Conservation (phyloP, 2,113 vertebrate species). For the Falco punctatus region DNA sequence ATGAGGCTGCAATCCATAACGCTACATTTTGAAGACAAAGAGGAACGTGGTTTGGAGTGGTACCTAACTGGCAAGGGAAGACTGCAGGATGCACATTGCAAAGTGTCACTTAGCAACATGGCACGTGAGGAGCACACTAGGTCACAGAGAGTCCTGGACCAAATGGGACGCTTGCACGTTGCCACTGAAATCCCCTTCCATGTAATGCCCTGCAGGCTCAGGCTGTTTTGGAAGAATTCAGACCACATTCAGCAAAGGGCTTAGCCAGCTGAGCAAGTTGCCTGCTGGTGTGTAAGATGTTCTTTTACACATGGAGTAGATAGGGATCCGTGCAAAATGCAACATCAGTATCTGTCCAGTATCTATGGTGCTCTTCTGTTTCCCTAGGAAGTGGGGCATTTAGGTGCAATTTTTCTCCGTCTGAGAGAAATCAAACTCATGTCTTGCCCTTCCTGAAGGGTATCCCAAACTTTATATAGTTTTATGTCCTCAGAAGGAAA, state of each 20-base stretch:
- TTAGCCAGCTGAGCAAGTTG: background rate
- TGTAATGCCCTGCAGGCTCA: background rate
- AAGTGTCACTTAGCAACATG: background rate
- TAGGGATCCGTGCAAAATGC: background rate
- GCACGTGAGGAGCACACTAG: background rate
- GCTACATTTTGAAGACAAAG: conserved; percentile 24
- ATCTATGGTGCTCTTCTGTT: background rate
- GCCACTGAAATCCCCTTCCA: background rate
- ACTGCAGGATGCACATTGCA: background rate
- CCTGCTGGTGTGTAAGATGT: background rate
- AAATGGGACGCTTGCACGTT: background rate
- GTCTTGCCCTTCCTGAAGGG: background rate
- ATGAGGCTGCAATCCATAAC: background rate
- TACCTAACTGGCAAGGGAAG: background rate
- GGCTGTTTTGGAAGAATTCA: background rate
- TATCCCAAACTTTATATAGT: background rate
- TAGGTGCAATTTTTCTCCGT: background rate
- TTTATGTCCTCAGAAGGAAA: background rate
- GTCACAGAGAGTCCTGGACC: background rate
- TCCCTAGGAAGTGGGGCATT: background rate
- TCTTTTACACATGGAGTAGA: background rate
- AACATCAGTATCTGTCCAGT: background rate
- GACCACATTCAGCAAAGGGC: background rate
- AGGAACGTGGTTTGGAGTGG: background rate
- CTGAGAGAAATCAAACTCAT: background rate